phyloP scores from a whole-genome alignment of 2,888 invertebrate species.

The Hetaerina titia region DNA sequence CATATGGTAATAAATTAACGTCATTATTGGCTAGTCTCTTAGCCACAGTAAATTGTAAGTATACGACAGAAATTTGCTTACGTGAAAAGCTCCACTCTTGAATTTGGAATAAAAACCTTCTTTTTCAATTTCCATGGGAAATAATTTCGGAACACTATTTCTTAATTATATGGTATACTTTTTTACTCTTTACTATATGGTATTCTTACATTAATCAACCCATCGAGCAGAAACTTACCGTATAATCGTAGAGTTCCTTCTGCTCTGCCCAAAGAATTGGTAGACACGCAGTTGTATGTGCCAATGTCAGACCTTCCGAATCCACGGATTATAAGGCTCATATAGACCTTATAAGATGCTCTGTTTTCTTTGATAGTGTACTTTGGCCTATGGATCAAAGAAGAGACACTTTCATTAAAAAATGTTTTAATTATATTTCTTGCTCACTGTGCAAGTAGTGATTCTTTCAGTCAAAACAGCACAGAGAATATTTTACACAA shows the following conservation, averaged over 20 bases:
- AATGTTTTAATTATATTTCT: too few species aligned
- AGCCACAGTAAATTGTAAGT: too few species aligned
- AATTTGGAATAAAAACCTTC: not conserved
- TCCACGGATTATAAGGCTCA: conserved; percentile 84
- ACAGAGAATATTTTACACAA: too few species aligned
- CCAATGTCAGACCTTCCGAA: conserved; percentile 83
- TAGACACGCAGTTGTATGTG: conserved; percentile 89
- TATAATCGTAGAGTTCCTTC: conserved; percentile 88
- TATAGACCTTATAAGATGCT: conserved; percentile 86
- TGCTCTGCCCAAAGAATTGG: conserved; percentile 88
- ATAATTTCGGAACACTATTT: too few species aligned
- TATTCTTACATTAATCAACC: not conserved
- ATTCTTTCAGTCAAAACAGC: too few species aligned
- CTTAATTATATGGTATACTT: too few species aligned
- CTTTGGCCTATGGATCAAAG: conserved; percentile 82
- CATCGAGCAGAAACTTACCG: conserved; percentile 77
- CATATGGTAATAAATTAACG: too few species aligned
- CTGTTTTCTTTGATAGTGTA: conserved; percentile 86
- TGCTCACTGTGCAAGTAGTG: too few species aligned
- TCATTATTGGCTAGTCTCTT: too few species aligned
- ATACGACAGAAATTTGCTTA: too few species aligned
- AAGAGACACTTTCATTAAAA: conserved; percentile 26
- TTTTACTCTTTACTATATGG: too few species aligned
- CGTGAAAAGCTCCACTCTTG: too few species aligned
- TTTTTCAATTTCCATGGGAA: not conserved